A percentile compares a stretch with the other conserved stretches of the same genome.
Evolutionary conservation across 1,140 invertebrate species (phyloP).

Genomic region (Brachionus plicatilis): DNA sequence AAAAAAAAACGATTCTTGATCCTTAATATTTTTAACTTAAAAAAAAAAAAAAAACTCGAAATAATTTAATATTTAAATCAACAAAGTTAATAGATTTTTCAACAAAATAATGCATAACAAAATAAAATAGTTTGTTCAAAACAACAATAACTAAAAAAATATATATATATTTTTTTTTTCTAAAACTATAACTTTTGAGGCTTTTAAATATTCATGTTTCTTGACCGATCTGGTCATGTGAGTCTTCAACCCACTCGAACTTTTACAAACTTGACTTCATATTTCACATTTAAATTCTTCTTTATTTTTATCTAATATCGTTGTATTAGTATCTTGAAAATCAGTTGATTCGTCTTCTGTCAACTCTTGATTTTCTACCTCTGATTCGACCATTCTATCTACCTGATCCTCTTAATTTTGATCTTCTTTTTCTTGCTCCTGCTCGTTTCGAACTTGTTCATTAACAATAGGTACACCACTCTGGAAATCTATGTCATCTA

Average conservation of each 20-base stretch:
- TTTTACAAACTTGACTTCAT: neutral
- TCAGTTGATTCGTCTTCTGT: neutral
- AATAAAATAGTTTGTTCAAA: no score
- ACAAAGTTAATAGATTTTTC: no score
- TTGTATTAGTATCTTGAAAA: neutral
- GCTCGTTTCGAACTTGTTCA: neutral
- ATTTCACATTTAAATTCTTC: neutral
- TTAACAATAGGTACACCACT: neutral
- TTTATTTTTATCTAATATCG: neutral
- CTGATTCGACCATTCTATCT: neutral
- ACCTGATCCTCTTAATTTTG: neutral
- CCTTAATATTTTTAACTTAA: no score
- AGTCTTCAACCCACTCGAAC: neutral
- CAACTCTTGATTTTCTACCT: neutral
- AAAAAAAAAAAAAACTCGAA: no score
- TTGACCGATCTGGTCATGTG: neutral
- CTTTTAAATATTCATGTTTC: neutral
- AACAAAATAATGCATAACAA: no score
- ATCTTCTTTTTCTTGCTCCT: neutral
- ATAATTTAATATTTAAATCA: no score
- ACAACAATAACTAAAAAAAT: no score
- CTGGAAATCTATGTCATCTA: neutral
- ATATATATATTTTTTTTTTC: no score
- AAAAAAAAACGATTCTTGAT: no score
- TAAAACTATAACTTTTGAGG: neutral